A percentile compares a stretch with the other conserved stretches of the same genome.
Conservation (phyloP, 2,888 invertebrate genomes). For the Copidosoma aretas region DNA sequence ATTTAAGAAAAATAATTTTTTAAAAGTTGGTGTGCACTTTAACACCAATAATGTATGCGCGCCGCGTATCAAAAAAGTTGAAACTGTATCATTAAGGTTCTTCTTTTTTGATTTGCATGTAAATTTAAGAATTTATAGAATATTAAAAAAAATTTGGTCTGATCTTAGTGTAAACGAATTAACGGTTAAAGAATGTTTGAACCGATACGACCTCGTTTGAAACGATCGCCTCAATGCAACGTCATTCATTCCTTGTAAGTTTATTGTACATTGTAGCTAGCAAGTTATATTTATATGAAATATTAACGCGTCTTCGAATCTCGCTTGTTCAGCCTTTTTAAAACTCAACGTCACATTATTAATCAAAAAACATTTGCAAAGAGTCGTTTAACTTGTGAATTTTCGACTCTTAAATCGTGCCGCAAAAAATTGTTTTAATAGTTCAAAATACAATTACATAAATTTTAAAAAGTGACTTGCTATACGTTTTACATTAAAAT, state of each 20-base stretch:
- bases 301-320: slow-evolving; percentile 37
- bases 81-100: slow-evolving; percentile 30
- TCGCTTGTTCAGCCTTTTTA: slow-evolving; percentile 35
- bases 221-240: slow-evolving; percentile 31
- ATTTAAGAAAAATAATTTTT: slow-evolving; percentile 30
- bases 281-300: slow-evolving; percentile 40
- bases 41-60: slow-evolving; percentile 26
- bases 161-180: slow-evolving; percentile 30
- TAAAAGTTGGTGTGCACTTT: slow-evolving; percentile 33
- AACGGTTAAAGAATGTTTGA: slow-evolving; percentile 14
- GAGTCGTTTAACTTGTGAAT: not conserved
- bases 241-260: slow-evolving; percentile 46
- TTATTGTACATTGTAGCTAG: slow-evolving; percentile 43
- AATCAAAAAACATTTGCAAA: slow-evolving; percentile 12
- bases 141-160: slow-evolving; percentile 24
- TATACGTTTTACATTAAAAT: slow-evolving; percentile 29
- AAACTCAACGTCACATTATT: slow-evolving; percentile 3
- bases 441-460: not conserved
- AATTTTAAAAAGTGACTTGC: slow-evolving; percentile 15
- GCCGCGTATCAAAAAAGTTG: not conserved
- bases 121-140: slow-evolving; percentile 20
- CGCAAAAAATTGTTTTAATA: slow-evolving; percentile 32
- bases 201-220: slow-evolving; percentile 24
- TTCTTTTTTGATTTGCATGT: slow-evolving; percentile 34
- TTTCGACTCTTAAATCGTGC: slow-evolving; percentile 16